These are phyloP conservation scores for Anseranas semipalmata DNA, from an alignment of 2,113 vertebrate genomes.

Conservation along the genomic window DNA sequence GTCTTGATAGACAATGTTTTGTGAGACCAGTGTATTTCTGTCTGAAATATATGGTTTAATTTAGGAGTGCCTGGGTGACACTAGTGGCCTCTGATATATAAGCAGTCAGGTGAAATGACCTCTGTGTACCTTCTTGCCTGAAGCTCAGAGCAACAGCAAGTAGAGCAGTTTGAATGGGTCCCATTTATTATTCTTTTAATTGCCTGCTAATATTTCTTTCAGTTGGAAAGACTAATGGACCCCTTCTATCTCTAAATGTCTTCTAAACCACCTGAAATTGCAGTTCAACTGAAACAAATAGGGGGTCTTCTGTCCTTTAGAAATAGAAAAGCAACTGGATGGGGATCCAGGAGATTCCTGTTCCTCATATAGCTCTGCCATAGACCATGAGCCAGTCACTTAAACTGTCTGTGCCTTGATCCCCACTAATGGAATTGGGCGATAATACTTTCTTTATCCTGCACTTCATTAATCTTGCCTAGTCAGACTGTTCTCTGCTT, in stretches of 20 bases:
- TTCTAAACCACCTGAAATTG: background rate
- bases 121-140: background rate
- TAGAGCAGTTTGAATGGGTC: background rate
- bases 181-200: constrained; percentile 57
- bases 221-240: background rate
- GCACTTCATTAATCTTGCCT: background rate
- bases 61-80: background rate
- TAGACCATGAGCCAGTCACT: background rate
- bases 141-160: constrained; percentile 3
- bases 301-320: background rate
- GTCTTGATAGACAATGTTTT: background rate
- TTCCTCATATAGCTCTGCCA: background rate
- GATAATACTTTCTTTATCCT: background rate
- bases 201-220: constrained; percentile 26
- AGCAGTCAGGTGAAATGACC: constrained; percentile 21
- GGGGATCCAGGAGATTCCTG: background rate
- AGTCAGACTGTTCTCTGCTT: background rate
- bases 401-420: background rate
- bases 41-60: constrained; percentile 37
- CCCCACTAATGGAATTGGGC: background rate
- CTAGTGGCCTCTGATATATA: background rate
- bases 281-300: background rate
- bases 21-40: background rate
- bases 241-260: background rate
- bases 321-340: background rate